Conservation (phyloP, 2,113 vertebrate species). For the Pachycephala philippinensis region DNA sequence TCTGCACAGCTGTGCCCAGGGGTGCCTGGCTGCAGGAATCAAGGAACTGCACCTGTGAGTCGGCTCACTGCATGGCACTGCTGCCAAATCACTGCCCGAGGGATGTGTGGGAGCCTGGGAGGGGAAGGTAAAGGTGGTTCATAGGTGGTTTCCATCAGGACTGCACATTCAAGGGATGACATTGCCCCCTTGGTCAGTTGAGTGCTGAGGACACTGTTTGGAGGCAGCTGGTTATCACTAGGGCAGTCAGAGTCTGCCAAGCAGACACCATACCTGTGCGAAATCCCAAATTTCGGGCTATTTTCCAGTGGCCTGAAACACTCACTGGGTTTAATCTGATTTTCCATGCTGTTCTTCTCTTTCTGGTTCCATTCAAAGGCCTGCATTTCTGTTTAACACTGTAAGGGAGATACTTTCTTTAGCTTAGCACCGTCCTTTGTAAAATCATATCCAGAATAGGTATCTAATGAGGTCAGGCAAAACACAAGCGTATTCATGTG, state of each 20-base stretch:
- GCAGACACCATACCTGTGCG: background rate
- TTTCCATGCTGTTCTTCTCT: fast-evolving
- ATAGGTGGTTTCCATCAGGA: background rate
- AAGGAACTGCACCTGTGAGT: fast-evolving
- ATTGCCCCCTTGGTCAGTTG: fast-evolving
- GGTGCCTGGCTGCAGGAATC: too few relatives aligned
- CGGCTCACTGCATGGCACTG: fast-evolving
- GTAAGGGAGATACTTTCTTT: background rate
- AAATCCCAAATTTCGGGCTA: background rate
- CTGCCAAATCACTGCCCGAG: fast-evolving
- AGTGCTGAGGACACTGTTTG: background rate
- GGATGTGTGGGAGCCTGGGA: fast-evolving
- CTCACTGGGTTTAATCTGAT: background rate
- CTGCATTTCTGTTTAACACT: background rate
- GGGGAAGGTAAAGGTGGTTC: background rate
- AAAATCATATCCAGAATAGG: background rate
- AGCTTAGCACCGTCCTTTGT: background rate
- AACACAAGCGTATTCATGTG: background rate
- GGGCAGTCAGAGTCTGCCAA: background rate
- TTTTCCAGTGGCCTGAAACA: background rate
- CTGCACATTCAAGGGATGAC: fast-evolving
- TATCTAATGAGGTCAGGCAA: background rate
- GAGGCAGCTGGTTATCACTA: background rate
- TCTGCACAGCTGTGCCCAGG: background rate
- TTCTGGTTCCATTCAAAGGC: background rate